Evolutionary conservation across 2,888 invertebrate species (phyloP), one percentile per base, ranked within the genome.

Genomic region (Folsomia manolachei): DNA sequence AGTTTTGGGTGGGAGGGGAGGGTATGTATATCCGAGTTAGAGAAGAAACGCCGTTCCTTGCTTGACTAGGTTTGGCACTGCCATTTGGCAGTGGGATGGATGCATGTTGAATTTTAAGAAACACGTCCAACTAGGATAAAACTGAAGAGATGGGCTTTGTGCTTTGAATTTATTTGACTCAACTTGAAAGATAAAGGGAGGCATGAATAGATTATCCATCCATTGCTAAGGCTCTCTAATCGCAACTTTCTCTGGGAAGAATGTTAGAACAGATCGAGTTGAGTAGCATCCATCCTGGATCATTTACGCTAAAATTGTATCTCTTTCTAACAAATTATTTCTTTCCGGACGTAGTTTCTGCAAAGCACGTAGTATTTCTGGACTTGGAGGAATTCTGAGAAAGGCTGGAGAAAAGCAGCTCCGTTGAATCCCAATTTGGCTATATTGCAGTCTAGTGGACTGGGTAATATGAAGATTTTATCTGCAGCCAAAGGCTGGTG

Each of bases 141-240:
- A 11, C 56, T 18, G n/a, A n/a, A 39, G 39, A 39, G 39, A 39
- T 39, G 39, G 39, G 39, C 39, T 25, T 62, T 62, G 62, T 62
- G 62, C 62, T 24, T 14, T 21, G 62, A 62, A 62, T 62, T 62
- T 62, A 62, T 62, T 23, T 7, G 21, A 11, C 24, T 62, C 18
- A 14, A 62, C 9, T 60, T 21, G 60, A 56, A 4, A 63, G 65
- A 66, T 52, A 66, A 66, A n/a, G n/a, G n/a, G n/a, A n/a, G 65
- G 65, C 7, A 52, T 39, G 65, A 66, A 66, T 66, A 66, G 51
- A 39, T 66, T 66, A 39, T 66, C 65, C 65, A 27, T 24, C 26
- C 64, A 27, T 63, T 64, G 24, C 7, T 39, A 14, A 39, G 39
- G 39, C 39, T 39, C 7, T 14, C 39, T 39, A 39, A 39, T 39